Percentiles rank a stretch among this genome's conserved stretches.
phyloP scores from a whole-genome alignment of 1,140 invertebrate species.

The Lucilia cuprina region DNA sequence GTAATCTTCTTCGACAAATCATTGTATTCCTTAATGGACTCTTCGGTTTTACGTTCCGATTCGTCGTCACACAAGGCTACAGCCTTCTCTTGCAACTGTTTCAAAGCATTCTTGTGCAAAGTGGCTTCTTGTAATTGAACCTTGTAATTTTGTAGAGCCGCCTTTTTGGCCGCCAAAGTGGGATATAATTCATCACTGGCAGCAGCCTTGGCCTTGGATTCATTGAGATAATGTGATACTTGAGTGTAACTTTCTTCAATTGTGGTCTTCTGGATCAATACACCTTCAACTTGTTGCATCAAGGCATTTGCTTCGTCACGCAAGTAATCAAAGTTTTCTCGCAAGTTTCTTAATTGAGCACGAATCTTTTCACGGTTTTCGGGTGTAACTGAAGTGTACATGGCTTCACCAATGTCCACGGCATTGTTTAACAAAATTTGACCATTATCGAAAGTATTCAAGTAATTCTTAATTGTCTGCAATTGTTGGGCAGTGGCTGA shows the following conservation, averaged over 20 bases:
- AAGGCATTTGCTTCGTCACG: constrained; percentile 84
- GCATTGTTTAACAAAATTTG: constrained; percentile 80
- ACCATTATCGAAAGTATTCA: constrained; percentile 79
- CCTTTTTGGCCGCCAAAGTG: constrained; percentile 84
- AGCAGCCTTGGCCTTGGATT: constrained; percentile 74
- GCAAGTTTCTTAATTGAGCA: constrained; percentile 78
- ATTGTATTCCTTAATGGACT: constrained; percentile 74
- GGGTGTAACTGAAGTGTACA: constrained; percentile 85
- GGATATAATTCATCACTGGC: constrained; percentile 74
- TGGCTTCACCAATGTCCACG: constrained; percentile 83
- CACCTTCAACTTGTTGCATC: constrained; percentile 84
- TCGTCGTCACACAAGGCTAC: constrained; percentile 77
- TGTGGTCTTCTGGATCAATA: constrained; percentile 85
- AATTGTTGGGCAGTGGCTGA: constrained; percentile 59
- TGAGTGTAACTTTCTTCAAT: constrained; percentile 89
- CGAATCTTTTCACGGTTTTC: constrained; percentile 86
- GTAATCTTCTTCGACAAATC: constrained; percentile 72
- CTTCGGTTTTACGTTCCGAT: constrained; percentile 72
- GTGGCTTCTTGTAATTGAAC: constrained; percentile 82
- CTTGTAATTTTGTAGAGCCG: constrained; percentile 78
- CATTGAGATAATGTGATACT: constrained; percentile 80
- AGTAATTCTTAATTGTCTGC: constrained; percentile 64
- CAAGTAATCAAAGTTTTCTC: constrained; percentile 83
- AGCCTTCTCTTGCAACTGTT: constrained; percentile 79
- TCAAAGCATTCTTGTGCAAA: constrained; percentile 79